A percentile compares a stretch with the other conserved stretches of the same genome.
Evolutionary conservation across 2,888 invertebrate species (phyloP).

Genomic region (Elmis aenea): DNA sequence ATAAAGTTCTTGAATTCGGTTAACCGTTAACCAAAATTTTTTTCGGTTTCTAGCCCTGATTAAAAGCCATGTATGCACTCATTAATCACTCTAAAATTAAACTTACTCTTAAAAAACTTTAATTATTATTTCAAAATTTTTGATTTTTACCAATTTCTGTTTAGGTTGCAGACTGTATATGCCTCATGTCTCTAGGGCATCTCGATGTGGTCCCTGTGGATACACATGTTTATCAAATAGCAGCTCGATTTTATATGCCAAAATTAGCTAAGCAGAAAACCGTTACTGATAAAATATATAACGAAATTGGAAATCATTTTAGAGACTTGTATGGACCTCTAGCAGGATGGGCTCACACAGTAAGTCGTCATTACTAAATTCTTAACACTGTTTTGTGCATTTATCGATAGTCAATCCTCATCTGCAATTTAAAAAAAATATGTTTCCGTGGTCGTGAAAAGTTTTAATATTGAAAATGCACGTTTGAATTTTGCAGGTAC

Average conservation of each 20-base stretch:
- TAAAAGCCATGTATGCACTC: too few relatives aligned
- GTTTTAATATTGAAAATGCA: constrained; percentile 1
- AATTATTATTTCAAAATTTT: too few relatives aligned
- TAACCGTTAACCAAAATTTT: too few relatives aligned
- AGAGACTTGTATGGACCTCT: constrained; percentile 74
- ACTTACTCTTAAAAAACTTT: too few relatives aligned
- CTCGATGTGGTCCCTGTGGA: constrained; percentile 89
- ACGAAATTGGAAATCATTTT: constrained; percentile 81
- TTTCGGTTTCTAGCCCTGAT: too few relatives aligned
- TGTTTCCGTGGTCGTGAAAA: too few relatives aligned
- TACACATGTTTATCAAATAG: constrained; percentile 93
- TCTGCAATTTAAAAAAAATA: too few relatives aligned
- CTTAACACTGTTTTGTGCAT: too few relatives aligned
- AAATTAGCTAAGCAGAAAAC: constrained; percentile 68
- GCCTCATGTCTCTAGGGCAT: constrained; percentile 91
- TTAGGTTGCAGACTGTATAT: constrained; percentile 95
- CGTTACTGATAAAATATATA: constrained; percentile 76
- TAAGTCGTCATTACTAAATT: constrained; percentile 52
- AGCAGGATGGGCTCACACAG: constrained; percentile 95
- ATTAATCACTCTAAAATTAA: too few relatives aligned
- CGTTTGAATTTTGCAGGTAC: constrained; percentile 50
- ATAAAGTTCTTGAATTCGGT: too few relatives aligned
- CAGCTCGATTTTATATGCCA: constrained; percentile 73
- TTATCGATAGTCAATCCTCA: too few relatives aligned
- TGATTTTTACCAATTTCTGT: too few relatives aligned